These are phyloP conservation scores for Epinephelus fuscoguttatus DNA, from an alignment of 2,113 vertebrate species.

Conservation along the genomic window DNA sequence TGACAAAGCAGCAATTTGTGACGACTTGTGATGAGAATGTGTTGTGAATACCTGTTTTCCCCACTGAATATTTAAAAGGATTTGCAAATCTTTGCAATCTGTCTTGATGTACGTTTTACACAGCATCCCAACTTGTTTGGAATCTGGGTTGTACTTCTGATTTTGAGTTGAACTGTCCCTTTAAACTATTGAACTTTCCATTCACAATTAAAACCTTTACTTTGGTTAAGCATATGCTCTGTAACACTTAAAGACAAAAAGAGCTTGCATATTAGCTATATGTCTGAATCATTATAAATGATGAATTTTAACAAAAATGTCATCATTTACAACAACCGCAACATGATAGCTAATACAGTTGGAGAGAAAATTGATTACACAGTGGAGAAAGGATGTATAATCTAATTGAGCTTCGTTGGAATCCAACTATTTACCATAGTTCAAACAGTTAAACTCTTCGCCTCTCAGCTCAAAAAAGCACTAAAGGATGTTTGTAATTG, in stretches of 20 bases:
- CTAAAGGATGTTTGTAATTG: slow-evolving; percentile 56
- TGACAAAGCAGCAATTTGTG: no score
- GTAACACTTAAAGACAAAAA: neutral
- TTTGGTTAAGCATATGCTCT: no score
- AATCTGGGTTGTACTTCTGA: no score
- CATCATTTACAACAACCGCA: neutral
- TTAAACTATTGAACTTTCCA: neutral
- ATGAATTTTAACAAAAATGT: neutral
- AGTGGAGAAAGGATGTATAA: neutral
- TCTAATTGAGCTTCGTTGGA: neutral
- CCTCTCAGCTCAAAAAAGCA: slow-evolving; percentile 9
- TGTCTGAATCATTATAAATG: neutral
- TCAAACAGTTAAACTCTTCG: slow-evolving; percentile 3
- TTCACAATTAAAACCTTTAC: no score
- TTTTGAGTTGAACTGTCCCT: no score
- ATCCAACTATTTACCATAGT: neutral
- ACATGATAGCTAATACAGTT: neutral
- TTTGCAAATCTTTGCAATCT: no score
- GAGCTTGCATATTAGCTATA: neutral
- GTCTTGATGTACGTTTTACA: no score
- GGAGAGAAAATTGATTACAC: neutral
- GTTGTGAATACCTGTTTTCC: no score
- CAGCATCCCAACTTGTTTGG: no score
- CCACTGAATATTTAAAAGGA: no score
- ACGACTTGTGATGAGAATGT: no score